A percentile compares a stretch with the other conserved stretches of the same genome.
These are phyloP conservation scores for Crocallis elinguaria DNA, from an alignment of 2,888 invertebrate genomes.

Conservation along the genomic window DNA sequence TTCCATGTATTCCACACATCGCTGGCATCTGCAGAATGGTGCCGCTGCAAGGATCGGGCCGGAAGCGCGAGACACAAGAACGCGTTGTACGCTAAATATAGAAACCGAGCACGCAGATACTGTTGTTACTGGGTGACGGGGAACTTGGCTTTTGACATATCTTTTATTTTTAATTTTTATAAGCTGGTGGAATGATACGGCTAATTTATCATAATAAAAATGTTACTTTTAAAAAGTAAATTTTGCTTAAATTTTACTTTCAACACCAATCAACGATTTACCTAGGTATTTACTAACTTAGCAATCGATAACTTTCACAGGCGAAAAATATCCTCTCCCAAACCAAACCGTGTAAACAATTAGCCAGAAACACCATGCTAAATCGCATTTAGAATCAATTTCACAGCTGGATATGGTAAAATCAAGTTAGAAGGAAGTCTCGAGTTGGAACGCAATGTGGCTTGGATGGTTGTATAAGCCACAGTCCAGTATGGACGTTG, in stretches of 20 bases:
- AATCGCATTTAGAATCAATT: constrained; percentile 26
- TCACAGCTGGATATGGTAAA: constrained; percentile 28
- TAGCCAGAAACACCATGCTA: constrained; percentile 22
- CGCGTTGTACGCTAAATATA: constrained; percentile 81
- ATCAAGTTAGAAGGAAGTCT: constrained; percentile 28
- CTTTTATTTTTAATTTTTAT: background rate
- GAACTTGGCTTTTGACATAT: constrained; percentile 11
- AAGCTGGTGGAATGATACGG: background rate
- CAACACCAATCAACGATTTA: background rate
- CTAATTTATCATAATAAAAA: too few relatives aligned
- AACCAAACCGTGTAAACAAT: constrained; percentile 24
- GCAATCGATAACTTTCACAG: constrained; percentile 8
- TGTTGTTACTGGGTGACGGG: constrained; percentile 10
- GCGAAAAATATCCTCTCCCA: constrained; percentile 11
- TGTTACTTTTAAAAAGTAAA: too few relatives aligned
- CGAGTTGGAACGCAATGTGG: constrained; percentile 14
- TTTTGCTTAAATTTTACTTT: background rate
- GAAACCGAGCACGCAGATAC: constrained; percentile 38
- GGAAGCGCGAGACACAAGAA: constrained; percentile 72
- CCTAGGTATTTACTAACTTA: background rate
- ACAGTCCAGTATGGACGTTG: background rate
- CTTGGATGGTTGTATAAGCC: constrained; percentile 1
- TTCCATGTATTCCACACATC: constrained; percentile 15
- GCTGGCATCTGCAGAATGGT: constrained; percentile 23
- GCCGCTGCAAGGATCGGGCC: constrained; percentile 46